Base-by-base conservation (phyloP, 2,888 invertebrate genomes). In the Acanthopleura granulata region DNA sequence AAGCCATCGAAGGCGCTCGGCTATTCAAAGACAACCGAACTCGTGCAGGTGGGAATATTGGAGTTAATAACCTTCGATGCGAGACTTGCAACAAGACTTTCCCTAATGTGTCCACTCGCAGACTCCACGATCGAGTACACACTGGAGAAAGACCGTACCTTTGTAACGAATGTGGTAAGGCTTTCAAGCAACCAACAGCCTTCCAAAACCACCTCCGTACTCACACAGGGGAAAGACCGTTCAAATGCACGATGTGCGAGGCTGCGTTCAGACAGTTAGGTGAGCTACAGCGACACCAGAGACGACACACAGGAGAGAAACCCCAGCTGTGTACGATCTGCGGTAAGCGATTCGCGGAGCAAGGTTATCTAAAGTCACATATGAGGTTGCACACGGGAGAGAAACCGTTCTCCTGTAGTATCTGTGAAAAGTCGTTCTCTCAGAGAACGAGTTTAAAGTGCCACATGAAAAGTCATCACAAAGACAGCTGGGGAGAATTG, bases 81-180 rank as follows among this genome's bases (percentile, higher is more conserved):
- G 22, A 57, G 57, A 57, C 57, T 4, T 57, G 57, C 57, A 12
- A 22, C 18, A 57, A 22, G 22, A n/a, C 57, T n/a, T 57, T 57
- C 12, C 57, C 57, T 4, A 57, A 57, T 12, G n/a, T 6, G 6
- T 18, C 57, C 3, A 12, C 57, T 1, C 57, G 3, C 4, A 57
- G 18, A n/a, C n/a, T 57, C 18, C 57, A 57, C 12, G n/a, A 57
- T 18, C 57, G 57, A 1, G 57, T 57, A 1, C 57, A 57, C 57
- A 57, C 57, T 57, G 57, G 57, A n/a, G 57, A 57, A 57, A 57
- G 57, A 22, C 57, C 57, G 12, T 57, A 57, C 57, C 57, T 57
- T 18, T 57, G 57, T 57, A 57, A 18, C 18, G 57, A 57, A 18
- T 57, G 57, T 57, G 57, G 57, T n/a, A 57, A 57, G 22, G 57